Conservation (phyloP, 2,888 invertebrate genomes). For the Bruchidius siliquastri region DNA sequence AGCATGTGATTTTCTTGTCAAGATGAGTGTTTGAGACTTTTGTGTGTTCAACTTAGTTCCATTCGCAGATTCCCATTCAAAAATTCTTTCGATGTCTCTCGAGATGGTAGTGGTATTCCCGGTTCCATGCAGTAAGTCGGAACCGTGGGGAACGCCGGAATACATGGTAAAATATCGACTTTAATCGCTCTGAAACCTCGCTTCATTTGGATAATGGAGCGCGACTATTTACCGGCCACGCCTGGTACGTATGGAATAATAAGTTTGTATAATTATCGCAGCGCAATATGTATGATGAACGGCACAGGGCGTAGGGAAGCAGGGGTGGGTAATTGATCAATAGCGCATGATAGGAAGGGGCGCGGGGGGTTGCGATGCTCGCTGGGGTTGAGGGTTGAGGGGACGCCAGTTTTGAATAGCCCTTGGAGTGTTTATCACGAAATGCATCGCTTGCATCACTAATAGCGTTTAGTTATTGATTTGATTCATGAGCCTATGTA, state of each 20-base stretch:
- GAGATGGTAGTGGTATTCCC: too few relatives aligned
- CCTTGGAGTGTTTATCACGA: conserved; percentile 31
- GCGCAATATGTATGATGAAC: neutral
- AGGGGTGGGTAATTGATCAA: conserved; percentile 39
- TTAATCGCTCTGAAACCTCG: too few relatives aligned
- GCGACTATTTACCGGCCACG: neutral
- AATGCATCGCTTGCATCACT: conserved; percentile 35
- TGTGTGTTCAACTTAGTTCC: too few relatives aligned
- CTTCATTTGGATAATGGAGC: too few relatives aligned
- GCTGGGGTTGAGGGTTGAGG: conserved; percentile 7
- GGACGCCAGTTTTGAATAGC: conserved; percentile 30
- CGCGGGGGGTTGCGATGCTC: conserved; percentile 19
- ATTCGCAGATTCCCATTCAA: too few relatives aligned
- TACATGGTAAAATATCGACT: too few relatives aligned
- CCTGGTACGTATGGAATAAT: neutral
- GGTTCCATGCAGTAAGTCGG: too few relatives aligned
- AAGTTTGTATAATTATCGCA: neutral
- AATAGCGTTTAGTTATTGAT: conserved; percentile 36
- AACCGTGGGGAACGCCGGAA: too few relatives aligned
- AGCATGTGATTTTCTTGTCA: too few relatives aligned
- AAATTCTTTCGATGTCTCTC: too few relatives aligned
- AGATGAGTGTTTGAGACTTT: too few relatives aligned
- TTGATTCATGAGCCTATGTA: conserved; percentile 17
- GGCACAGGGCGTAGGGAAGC: neutral
- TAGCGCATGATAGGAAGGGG: conserved; percentile 36